Percentiles rank a stretch among this genome's conserved stretches.
These are phyloP conservation scores for Saturnia japonica DNA, from an alignment of 2,888 invertebrate genomes.

Conservation along the genomic window DNA sequence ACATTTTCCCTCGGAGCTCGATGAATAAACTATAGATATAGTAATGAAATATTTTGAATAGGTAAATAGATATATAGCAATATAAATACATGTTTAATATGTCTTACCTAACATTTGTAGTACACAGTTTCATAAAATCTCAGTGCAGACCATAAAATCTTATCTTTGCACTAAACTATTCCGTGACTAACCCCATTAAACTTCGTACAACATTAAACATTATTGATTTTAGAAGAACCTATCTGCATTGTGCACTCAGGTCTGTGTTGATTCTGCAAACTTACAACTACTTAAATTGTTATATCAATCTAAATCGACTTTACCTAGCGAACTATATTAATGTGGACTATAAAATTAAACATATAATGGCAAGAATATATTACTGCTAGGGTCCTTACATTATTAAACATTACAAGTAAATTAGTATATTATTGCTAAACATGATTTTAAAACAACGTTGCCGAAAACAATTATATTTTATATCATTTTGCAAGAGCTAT, in stretches of 20 bases:
- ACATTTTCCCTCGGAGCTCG: too few relatives aligned
- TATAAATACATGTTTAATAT: too few relatives aligned
- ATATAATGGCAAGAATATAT: background rate
- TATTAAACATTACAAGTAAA: background rate
- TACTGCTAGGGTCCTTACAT: background rate
- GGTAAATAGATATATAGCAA: too few relatives aligned
- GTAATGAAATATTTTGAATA: too few relatives aligned
- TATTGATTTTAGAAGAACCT: constrained; percentile 3
- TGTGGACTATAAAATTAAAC: background rate
- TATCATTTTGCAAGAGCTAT: background rate
- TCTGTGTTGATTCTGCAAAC: background rate
- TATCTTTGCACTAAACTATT: background rate
- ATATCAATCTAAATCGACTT: constrained; percentile 2
- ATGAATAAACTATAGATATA: too few relatives aligned
- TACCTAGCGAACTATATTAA: background rate
- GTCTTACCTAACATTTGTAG: background rate
- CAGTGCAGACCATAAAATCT: background rate
- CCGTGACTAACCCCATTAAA: background rate
- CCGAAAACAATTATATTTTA: background rate
- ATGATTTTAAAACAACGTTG: background rate
- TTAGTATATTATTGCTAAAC: background rate
- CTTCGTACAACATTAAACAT: constrained; percentile 7
- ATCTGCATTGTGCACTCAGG: background rate
- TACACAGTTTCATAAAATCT: background rate
- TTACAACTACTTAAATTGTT: background rate